Evolutionary conservation across 2,113 vertebrate genomes (phyloP).

Genomic region (Heteronetta atricapilla): DNA sequence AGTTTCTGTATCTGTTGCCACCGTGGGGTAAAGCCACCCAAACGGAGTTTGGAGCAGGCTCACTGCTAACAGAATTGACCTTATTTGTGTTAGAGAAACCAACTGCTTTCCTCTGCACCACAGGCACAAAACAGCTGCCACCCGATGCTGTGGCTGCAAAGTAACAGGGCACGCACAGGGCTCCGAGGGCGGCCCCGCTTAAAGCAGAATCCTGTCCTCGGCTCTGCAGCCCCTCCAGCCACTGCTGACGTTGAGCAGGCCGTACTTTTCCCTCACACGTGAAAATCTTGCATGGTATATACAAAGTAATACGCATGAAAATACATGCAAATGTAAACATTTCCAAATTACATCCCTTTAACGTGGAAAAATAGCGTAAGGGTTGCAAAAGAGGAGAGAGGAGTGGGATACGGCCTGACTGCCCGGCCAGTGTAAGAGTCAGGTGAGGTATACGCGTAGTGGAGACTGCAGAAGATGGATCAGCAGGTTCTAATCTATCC

Average conservation of each 20-base stretch:
- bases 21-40: neutral
- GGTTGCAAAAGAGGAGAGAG: neutral
- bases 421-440: fast-evolving
- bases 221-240: neutral
- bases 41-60: neutral
- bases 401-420: neutral
- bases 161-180: neutral
- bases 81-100: neutral
- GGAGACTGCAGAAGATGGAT: neutral
- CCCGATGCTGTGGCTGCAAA: neutral
- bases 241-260: neutral
- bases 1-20: neutral
- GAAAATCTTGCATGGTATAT: neutral
- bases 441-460: neutral
- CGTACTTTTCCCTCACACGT: fast-evolving
- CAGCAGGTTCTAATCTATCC: neutral
- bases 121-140: neutral
- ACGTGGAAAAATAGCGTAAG: neutral
- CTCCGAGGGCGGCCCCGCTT: neutral
- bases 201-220: neutral
- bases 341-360: neutral
- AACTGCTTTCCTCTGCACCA: neutral
- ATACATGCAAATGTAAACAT: neutral
- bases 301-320: neutral
- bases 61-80: neutral